phyloP scores from a whole-genome alignment of 2,888 invertebrate species.

The Chrysomela aeneicollis region DNA sequence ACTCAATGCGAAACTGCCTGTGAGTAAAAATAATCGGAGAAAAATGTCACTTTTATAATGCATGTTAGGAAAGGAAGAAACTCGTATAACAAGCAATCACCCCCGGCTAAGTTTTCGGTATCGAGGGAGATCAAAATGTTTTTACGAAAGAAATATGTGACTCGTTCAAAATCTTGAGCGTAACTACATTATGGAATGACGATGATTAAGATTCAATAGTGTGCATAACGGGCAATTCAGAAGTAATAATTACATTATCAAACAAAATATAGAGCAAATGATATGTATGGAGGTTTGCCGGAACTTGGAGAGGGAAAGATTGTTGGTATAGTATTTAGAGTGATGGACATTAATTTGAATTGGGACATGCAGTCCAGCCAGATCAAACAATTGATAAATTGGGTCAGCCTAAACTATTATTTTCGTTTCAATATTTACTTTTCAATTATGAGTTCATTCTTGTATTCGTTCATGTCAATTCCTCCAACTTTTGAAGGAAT shows the following conservation, averaged over 20 bases:
- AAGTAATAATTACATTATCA: conserved; percentile 52
- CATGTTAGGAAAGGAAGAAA: conserved; percentile 21
- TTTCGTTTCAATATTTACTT: conserved; percentile 16
- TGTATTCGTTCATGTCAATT: not conserved
- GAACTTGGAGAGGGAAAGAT: conserved; percentile 44
- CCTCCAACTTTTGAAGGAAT: not conserved
- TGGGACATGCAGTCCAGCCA: not conserved
- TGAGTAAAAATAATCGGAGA: conserved; percentile 37
- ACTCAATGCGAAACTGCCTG: conserved; percentile 26
- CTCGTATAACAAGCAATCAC: conserved; percentile 17
- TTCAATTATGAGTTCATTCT: conserved; percentile 14
- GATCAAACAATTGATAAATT: conserved; percentile 17
- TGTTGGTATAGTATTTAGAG: conserved; percentile 16
- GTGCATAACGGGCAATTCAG: conserved; percentile 53
- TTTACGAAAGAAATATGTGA: conserved; percentile 27
- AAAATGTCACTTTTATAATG: conserved; percentile 35
- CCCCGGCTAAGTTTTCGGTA: conserved; percentile 18
- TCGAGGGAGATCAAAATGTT: conserved; percentile 19
- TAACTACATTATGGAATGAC: conserved; percentile 41
- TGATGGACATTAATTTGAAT: conserved; percentile 7
- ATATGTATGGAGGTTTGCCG: conserved; percentile 49
- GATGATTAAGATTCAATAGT: conserved; percentile 46
- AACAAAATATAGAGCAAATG: conserved; percentile 47
- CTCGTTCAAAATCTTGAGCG: conserved; percentile 41
- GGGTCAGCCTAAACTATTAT: conserved; percentile 17